Evolutionary conservation across 2,888 invertebrate genomes (phyloP), one percentile per base, ranked within the genome.

Genomic region (Spialia ferax): DNA sequence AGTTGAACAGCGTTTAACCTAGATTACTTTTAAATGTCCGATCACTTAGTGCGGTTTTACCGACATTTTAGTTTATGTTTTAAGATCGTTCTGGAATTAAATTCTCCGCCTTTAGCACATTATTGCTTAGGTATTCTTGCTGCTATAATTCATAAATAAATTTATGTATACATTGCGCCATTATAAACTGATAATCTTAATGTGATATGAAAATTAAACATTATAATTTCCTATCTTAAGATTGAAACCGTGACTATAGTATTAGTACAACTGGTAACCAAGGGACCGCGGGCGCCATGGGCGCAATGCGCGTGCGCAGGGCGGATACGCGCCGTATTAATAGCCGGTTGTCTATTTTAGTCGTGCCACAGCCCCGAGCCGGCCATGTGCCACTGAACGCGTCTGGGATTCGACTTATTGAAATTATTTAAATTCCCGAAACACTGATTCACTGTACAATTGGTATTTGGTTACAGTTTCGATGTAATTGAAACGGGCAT

Each of bases 251-350:
- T 70, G 70, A 73, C 70, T 71, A 8, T 29, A 35, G 29, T 29
- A 55, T 35, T 64, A 64, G 69, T 71, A 71, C 69, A 71, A 72
- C 73, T 71, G 70, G 73, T 71, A 74, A 74, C 73, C 73, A 74
- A 73, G 71, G 73, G 70, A 71, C 72, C 72, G 72, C 70, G 77
- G 83, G 82, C 77, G 81, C 79, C 78, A 77, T 77, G 77, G 74
- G 71, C 70, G 72, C 73, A 42, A 15, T 82, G 85, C 88, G 89
- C 91, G 88, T 86, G 89, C 89, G 87, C 86, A 76, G 82, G 82
- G 85, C 92, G 92, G 92, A 92, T 92, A 89, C 88, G 85, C 83
- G 79, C 78, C 82, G 79, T 91, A 92, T 91, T 91, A 91, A 91
- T 93, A 93, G 89, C 85, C 79, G 77, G 77, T 79, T 79, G 77